A percentile compares a stretch with the other conserved stretches of the same genome.
Evolutionary conservation across 2,113 vertebrate genomes (phyloP).

Genomic region (Gavia stellata): DNA sequence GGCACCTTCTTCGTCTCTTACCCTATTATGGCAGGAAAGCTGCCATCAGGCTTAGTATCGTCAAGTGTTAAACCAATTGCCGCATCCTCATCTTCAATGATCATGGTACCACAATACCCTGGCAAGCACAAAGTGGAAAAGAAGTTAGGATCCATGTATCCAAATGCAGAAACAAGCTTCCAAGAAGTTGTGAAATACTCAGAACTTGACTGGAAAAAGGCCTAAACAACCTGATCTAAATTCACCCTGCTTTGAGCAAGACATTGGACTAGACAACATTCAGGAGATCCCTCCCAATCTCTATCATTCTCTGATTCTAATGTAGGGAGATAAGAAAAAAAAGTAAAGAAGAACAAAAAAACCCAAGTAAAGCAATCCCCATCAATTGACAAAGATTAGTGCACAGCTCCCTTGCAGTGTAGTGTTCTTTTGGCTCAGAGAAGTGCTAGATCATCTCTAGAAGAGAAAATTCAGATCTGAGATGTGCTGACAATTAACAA

Average conservation of each 20-base stretch:
- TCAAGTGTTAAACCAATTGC: conserved; percentile 90
- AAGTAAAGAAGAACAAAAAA: background rate
- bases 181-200: background rate
- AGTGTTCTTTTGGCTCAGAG: background rate
- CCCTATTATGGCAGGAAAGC: conserved; percentile 90
- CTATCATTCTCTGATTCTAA: background rate
- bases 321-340: background rate
- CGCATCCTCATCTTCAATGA: conserved; percentile 92
- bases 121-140: background rate
- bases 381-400: background rate
- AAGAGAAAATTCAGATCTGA: background rate
- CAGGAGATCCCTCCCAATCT: background rate
- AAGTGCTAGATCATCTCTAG: background rate
- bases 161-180: background rate
- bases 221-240: background rate
- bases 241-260: background rate
- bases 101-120: conserved; percentile 94
- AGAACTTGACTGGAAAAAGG: background rate
- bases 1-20: conserved; percentile 56
- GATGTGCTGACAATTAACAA: background rate
- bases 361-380: background rate
- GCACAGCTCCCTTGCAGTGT: background rate
- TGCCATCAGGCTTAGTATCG: conserved; percentile 93
- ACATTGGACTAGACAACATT: background rate
- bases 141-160: background rate